Evolutionary conservation across 2,113 vertebrate species (phyloP).

Genomic region (Mastomys coucha): DNA sequence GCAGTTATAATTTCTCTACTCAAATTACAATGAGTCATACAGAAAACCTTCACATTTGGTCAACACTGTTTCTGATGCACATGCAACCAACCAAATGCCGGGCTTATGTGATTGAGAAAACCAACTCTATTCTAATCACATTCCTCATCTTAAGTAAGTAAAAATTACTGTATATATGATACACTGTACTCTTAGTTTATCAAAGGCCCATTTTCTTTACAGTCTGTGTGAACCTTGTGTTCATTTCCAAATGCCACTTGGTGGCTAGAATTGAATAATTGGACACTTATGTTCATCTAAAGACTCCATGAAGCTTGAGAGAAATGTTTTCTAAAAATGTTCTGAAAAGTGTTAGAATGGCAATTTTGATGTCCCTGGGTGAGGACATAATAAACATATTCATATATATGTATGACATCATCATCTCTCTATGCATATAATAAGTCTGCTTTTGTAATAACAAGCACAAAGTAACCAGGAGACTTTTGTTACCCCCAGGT

Average conservation of each 20-base stretch:
- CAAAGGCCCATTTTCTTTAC: neutral
- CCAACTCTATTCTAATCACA: neutral
- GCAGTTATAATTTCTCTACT: neutral
- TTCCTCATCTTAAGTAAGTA: neutral
- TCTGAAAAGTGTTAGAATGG: neutral
- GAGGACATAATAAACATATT: neutral
- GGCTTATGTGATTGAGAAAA: constrained; percentile 17
- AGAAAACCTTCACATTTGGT: neutral
- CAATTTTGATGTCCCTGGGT: neutral
- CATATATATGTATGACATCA: neutral
- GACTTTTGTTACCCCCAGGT: constrained; percentile 27
- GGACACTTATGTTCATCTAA: neutral
- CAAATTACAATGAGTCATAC: constrained; percentile 1
- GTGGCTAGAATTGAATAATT: neutral
- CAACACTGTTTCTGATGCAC: neutral
- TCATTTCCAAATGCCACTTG: neutral
- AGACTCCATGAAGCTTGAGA: neutral
- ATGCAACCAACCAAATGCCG: neutral
- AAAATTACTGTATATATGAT: neutral
- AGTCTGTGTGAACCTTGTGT: neutral
- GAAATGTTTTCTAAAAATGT: constrained; percentile 10
- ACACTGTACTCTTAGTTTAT: neutral
- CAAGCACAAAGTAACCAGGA: constrained; percentile 14
- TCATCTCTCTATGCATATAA: neutral
- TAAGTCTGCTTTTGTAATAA: constrained; percentile 36